A percentile compares a stretch with the other conserved stretches of the same genome.
Evolutionary conservation across 1,140 invertebrate species (phyloP).

Genomic region (Brachystomella parvula): DNA sequence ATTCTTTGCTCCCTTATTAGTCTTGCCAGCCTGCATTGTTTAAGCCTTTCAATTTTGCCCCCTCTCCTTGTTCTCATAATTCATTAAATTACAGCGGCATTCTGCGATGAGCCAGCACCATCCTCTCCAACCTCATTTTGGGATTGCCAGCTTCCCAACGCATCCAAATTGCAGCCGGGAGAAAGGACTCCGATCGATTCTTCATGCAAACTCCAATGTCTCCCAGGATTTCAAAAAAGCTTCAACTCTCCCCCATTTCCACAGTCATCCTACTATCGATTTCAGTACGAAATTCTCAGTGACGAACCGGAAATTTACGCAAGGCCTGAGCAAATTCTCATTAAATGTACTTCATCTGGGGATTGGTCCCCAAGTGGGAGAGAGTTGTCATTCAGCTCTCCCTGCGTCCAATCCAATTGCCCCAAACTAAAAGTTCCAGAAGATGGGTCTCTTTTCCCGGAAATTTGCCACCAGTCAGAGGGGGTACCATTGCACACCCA

Average conservation of each 20-base stretch:
- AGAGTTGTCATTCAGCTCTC: slow-evolving; percentile 8
- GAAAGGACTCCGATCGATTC: slow-evolving; percentile 22
- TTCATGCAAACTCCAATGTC: slow-evolving; percentile 31
- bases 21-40: no score
- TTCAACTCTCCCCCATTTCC: not conserved
- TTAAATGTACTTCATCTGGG: slow-evolving; percentile 25
- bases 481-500: slow-evolving; percentile 35
- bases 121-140: slow-evolving; percentile 47
- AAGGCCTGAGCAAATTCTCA: not conserved
- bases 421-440: slow-evolving; percentile 31
- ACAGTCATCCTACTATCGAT: not conserved
- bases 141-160: slow-evolving; percentile 54
- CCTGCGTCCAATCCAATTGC: slow-evolving; percentile 32
- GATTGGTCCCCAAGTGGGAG: slow-evolving; percentile 21
- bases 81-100: slow-evolving; percentile 17
- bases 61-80: not conserved
- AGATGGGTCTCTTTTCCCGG: slow-evolving; percentile 35
- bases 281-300: not conserved
- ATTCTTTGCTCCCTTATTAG: no score
- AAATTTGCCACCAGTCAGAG: slow-evolving; percentile 29
- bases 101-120: slow-evolving; percentile 28
- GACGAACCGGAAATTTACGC: not conserved
- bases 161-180: slow-evolving; percentile 28
- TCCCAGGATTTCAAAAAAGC: slow-evolving; percentile 16
- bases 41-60: no score